Base-by-base conservation (phyloP, 2,113 vertebrate species). In the Charadrius vociferus region DNA sequence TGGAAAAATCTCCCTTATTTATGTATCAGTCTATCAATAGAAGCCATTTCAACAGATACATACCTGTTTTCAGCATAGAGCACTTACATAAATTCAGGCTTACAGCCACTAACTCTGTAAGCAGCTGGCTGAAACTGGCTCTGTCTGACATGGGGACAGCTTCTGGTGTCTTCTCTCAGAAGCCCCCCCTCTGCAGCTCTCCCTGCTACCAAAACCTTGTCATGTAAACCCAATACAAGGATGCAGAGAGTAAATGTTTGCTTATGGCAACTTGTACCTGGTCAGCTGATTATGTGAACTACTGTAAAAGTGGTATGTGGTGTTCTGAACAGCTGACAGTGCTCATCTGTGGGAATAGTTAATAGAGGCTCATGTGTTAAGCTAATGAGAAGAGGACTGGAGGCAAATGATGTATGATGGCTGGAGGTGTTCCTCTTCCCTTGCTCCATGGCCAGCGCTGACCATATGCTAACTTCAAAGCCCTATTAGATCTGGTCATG, bases 401-500 rank as follows among this genome's bases (percentile, higher is more conserved):
- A 94, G 90, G 87, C 84, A 95, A 66, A 88, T 47, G 27, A 79
- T n/a, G 68, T 62, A 26, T 68, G 24, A 65, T 95, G 65, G 53
- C 56, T 91, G 7, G 36, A 74, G 61, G 43, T 62, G 23, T 80
- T 12, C 29, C 10, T 65, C 16, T 56, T 74, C 4, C 30, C 11
- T 65, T 81, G 56, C 80, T 92, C 14, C 1, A 6, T 30, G 39
- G 47, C 36, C 34, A 41, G 5, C 37, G 71, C 34, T 72, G 53
- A 19, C 52, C 15, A 12, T 32, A 27, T 6, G 3, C 2, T 12
- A 62, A 89, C 21, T 53, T 87, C 6, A 68, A 7, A 91, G 29
- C 30, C 26, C 12, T 63, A 0, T 9, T 30, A 27, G 7, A 52
- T 11, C 39, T 39, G 52, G 14, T 71, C 3, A 6, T 49, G 7